Base-by-base conservation (phyloP, 2,797 vertebrate species). In the Sardinella longiceps region DNA sequence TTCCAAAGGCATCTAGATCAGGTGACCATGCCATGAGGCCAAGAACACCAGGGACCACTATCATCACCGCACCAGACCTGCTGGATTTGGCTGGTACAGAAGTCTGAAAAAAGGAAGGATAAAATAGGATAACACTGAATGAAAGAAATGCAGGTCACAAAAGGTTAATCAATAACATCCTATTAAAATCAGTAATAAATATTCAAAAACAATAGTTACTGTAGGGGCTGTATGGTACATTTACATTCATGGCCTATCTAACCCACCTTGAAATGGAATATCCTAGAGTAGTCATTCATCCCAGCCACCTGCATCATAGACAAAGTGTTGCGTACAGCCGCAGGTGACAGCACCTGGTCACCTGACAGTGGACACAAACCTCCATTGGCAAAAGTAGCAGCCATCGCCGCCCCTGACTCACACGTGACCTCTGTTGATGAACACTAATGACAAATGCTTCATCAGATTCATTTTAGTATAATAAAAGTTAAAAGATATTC, bases 221-320 rank as follows among this genome's bases (percentile, higher is more conserved):
- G 53, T 56, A 15, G 53, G n/a, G 6, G n/a, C 2, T 48, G 7
- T 48, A 10, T 1, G 56, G 23, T 60, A 25, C 56, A 60, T 25
- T 60, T 2, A 5, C 6, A 60, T 25, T n/a, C 5, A 60, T 25
- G 56, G 6, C 14, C 56, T n/a, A 63, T 46, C 6, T 14, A 77
- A 66, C 51, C 53, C 48, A 94, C 94, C 93, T 93, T 94, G 83
- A 90, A 94, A 81, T 92, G 90, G 84, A 95, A 95, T 25, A 84
- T 84, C 12, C 89, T 87, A 87, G 94, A 95, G 86, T 93, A 93
- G 81, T 94, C 87, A 2, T 94, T 94, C 94, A 95, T 93, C 70
- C 94, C 94, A 0, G 93, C 93, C 84, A 93, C 93, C 88, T 94
- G 94, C 94, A 95, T 95, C 88, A 93, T 85, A 11, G 94, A 94